phyloP scores from a whole-genome alignment of 2,113 vertebrate genomes.

The Sceloporus undulatus region DNA sequence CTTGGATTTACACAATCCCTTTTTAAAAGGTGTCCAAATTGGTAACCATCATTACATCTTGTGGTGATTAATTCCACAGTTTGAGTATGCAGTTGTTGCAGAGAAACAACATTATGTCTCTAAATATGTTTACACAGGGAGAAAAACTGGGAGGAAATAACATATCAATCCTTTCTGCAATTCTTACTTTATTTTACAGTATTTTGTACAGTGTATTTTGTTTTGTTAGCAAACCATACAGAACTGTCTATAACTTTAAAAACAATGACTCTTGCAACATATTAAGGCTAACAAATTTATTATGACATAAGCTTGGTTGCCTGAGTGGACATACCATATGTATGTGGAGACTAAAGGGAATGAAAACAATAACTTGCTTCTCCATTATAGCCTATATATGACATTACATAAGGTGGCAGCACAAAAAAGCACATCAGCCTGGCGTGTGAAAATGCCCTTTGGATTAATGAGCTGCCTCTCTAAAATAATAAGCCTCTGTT shows the following conservation, averaged over 20 bases:
- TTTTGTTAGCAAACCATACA: neutral
- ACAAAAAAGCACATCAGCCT: neutral
- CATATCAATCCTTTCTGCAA: neutral
- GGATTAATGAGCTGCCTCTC: constrained; percentile 1
- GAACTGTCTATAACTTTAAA: neutral
- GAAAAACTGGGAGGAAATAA: neutral
- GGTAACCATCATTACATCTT: neutral
- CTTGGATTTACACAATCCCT: no score
- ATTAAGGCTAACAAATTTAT: neutral
- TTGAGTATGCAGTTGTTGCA: neutral
- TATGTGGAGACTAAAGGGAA: neutral
- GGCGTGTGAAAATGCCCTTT: neutral
- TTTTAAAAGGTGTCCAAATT: no score
- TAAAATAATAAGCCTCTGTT: constrained; percentile 7
- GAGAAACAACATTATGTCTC: no score
- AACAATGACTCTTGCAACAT: neutral
- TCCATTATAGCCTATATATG: neutral
- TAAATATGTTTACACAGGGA: neutral
- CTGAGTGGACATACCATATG: neutral
- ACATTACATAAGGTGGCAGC: neutral
- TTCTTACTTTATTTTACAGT: neutral
- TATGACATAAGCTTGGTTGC: neutral
- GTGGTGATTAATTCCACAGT: neutral
- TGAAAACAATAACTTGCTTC: neutral
- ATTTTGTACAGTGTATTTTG: neutral